phyloP scores from a whole-genome alignment of 2,888 invertebrate species.

The Drosophila affinis region DNA sequence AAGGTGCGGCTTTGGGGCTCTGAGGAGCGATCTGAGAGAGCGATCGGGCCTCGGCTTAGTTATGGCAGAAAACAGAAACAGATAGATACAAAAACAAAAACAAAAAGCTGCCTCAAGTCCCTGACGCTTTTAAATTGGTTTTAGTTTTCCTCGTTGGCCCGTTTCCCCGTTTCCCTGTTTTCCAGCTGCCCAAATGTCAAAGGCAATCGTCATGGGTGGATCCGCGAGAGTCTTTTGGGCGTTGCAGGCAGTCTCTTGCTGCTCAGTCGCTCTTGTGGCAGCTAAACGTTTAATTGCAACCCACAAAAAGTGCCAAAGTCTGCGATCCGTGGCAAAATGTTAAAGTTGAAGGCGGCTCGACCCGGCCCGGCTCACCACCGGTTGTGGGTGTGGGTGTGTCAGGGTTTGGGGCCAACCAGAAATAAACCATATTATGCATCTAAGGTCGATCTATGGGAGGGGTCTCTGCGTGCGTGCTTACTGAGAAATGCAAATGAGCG shows the following conservation, averaged over 20 bases:
- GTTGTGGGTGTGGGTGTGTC: constrained; percentile 33
- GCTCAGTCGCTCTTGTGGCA: constrained; percentile 14
- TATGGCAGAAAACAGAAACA: constrained; percentile 35
- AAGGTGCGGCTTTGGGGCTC: constrained; percentile 66
- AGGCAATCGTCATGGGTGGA: constrained; percentile 74
- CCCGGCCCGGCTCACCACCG: too few species aligned
- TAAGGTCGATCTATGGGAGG: constrained; percentile 31
- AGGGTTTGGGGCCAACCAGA: constrained; percentile 3
- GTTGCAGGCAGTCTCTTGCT: constrained; percentile 14
- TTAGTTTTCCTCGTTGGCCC: constrained; percentile 40
- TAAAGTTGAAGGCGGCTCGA: constrained; percentile 61
- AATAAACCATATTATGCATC: constrained; percentile 30
- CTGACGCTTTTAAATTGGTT: constrained; percentile 78
- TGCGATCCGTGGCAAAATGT: constrained; percentile 62
- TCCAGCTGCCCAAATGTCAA: constrained; percentile 70
- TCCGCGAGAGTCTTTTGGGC: constrained; percentile 47
- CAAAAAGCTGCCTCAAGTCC: constrained; percentile 63
- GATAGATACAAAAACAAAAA: constrained; percentile 26
- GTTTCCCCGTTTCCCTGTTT: constrained; percentile 16
- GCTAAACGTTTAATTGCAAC: constrained; percentile 63
- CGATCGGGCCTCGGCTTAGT: constrained; percentile 57
- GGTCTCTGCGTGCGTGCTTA: constrained; percentile 30
- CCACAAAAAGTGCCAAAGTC: constrained; percentile 19
- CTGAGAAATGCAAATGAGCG: constrained; percentile 42
- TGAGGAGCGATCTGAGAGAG: constrained; percentile 55